Evolutionary conservation across 2,888 invertebrate genomes (phyloP).

Genomic region (Griposia aprilina): DNA sequence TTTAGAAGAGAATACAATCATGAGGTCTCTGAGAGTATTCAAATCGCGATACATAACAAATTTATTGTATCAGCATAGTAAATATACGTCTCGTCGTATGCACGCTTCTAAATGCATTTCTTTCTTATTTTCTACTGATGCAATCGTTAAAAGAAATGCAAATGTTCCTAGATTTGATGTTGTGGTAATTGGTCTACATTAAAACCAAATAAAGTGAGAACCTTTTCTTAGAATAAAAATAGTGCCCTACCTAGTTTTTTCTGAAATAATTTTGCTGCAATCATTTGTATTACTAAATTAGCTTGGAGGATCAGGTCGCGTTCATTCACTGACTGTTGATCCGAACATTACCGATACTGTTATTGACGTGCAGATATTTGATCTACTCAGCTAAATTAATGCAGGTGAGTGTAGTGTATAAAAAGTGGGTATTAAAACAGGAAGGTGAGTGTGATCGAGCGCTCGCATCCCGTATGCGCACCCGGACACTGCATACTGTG

Average conservation of each 20-base stretch:
- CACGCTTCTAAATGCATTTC: constrained; percentile 69
- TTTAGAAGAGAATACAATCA: constrained; percentile 87
- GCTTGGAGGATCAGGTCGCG: not conserved
- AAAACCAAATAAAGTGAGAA: not conserved
- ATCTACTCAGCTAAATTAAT: constrained; percentile 71
- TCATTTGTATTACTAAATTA: not conserved
- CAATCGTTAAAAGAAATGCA: constrained; percentile 75
- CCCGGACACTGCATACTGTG: constrained; percentile 84
- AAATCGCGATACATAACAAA: constrained; percentile 83
- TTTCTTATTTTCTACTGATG: constrained; percentile 71
- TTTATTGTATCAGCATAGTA: constrained; percentile 79
- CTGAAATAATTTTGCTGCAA: not conserved
- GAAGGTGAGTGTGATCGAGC: constrained; percentile 80
- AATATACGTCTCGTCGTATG: constrained; percentile 76
- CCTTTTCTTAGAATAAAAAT: not conserved
- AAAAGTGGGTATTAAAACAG: constrained; percentile 84
- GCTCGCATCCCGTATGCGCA: constrained; percentile 81
- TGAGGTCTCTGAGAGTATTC: constrained; percentile 79
- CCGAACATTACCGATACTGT: constrained; percentile 65
- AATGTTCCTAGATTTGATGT: not conserved
- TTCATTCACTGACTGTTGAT: constrained; percentile 20
- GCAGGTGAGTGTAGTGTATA: constrained; percentile 77
- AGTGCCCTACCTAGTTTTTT: not conserved
- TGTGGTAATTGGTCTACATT: not conserved
- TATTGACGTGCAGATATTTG: constrained; percentile 61